Conservation (phyloP, 2,113 vertebrate species). For the Megaleporinus macrocephalus region DNA sequence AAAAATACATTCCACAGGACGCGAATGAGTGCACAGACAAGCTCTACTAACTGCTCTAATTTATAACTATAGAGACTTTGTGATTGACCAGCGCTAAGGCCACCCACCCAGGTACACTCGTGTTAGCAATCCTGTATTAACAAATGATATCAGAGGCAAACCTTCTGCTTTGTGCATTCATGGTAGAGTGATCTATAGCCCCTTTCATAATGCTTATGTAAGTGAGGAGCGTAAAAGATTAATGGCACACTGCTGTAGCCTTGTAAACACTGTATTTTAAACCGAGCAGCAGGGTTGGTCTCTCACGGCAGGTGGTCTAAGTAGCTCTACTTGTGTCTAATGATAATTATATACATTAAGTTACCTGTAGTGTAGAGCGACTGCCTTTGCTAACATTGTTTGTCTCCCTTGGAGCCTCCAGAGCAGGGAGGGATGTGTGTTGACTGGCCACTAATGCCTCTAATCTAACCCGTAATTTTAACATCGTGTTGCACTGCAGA, state of each 20-base stretch:
- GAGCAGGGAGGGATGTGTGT: constrained; percentile 45
- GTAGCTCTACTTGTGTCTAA: constrained; percentile 12
- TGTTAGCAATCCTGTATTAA: not conserved
- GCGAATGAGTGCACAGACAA: constrained; percentile 35
- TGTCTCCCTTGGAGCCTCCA: constrained; percentile 37
- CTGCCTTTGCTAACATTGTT: constrained; percentile 32
- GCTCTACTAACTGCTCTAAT: constrained; percentile 34
- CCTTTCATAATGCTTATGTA: constrained; percentile 20
- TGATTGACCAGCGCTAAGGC: not conserved
- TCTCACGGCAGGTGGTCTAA: constrained; percentile 7
- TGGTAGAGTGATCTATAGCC: constrained; percentile 26
- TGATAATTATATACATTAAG: constrained; percentile 45
- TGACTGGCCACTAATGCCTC: constrained; percentile 62
- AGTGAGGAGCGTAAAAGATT: constrained; percentile 43
- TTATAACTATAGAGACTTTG: constrained; percentile 24
- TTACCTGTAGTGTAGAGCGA: constrained; percentile 12
- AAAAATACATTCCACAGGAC: not conserved
- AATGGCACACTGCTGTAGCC: constrained; percentile 12
- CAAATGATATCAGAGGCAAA: constrained; percentile 28
- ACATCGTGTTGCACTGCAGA: constrained; percentile 69
- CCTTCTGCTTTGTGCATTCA: not conserved
- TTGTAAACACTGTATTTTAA: constrained; percentile 46
- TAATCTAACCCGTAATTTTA: constrained; percentile 67
- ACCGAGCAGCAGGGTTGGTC: constrained; percentile 25
- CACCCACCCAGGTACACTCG: not conserved